Evolutionary conservation across 2,113 vertebrate genomes (phyloP).

Genomic region (Perca schrenkii): DNA sequence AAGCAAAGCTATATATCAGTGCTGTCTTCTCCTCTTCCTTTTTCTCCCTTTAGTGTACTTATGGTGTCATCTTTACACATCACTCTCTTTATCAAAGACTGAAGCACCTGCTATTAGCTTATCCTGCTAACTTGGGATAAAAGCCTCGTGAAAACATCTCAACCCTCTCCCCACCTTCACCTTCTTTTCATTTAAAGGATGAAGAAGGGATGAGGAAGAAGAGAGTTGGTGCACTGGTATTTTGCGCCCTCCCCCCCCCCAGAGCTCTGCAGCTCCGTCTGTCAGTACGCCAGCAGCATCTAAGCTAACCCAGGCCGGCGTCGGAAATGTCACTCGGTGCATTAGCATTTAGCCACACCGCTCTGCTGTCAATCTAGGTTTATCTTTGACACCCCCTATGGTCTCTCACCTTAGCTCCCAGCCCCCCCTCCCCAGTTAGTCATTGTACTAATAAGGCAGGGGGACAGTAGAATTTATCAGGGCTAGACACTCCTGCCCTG

Average conservation of each 20-base stretch:
- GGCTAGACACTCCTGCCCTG: constrained; percentile 75
- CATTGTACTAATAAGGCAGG: constrained; percentile 81
- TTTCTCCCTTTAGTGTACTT: constrained; percentile 47
- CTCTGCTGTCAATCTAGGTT: constrained; percentile 84
- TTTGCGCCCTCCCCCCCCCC: constrained; percentile 41
- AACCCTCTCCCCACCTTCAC: constrained; percentile 34
- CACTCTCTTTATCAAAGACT: constrained; percentile 52
- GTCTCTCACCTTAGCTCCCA: constrained; percentile 68
- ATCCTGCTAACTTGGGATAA: constrained; percentile 71
- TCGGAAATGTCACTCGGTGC: constrained; percentile 84
- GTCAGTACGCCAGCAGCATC: constrained; percentile 71
- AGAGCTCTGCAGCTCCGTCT: constrained; percentile 44
- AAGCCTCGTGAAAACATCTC: constrained; percentile 63
- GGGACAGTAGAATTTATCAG: constrained; percentile 83
- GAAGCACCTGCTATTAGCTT: constrained; percentile 60
- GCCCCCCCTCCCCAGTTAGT: constrained; percentile 55
- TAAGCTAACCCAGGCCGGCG: constrained; percentile 71
- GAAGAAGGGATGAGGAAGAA: constrained; percentile 33
- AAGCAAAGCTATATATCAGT: constrained; percentile 58
- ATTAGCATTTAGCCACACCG: constrained; percentile 86
- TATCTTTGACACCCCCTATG: constrained; percentile 81
- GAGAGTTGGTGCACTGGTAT: constrained; percentile 51
- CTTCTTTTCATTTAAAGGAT: constrained; percentile 51
- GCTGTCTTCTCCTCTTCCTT: constrained; percentile 43
- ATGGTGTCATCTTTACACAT: constrained; percentile 46